Base-by-base conservation (phyloP, 2,797 vertebrate genomes). In the Enteromius paludinosus region DNA sequence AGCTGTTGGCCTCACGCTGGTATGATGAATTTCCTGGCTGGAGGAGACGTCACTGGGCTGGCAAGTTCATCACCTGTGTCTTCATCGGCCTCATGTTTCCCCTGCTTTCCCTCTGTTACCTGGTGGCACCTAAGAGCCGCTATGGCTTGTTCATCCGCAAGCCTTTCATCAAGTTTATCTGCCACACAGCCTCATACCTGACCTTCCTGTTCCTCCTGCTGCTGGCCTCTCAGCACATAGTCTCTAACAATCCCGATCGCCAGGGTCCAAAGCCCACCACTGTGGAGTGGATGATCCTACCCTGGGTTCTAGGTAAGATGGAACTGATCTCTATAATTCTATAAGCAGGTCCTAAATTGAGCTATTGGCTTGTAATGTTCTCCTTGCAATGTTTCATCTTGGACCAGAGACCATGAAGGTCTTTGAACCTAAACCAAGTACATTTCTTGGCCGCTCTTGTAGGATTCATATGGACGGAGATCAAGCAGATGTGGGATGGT, bases 161-260 rank as follows among this genome's bases (percentile, higher is more conserved):
- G 90, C 98, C 98, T 86, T 99, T 99, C 93, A 97, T 99, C 94
- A 99, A 99, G 95, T 99, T 99, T 93, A 99, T 99, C 94, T 99
- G 98, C 93, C 98, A 99, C 91, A 99, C 98, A 0, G 94, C 98
- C 25, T 99, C 98, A 25, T 99, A 99, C 91, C 92, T 99, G 94
- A 99, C 97, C 90, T 99, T 99, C 92, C 94, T 99, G 89, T 96
- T 98, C 91, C 95, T 99, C 87, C 94, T 99, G 87, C 90, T 99
- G 87, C 92, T 99, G 87, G 97, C 97, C 81, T 99, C 98, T 38
- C 98, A 99, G 90, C 96, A 97, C 79, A 97, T 97, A 85, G 94
- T 94, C 85, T 93, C 91, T 85, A 93, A 90, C 52, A 82, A 96
- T 69, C 83, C 91, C 17, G 86, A 93, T 89, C 90, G 90, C 88